These are phyloP conservation scores for Poeciliopsis retropinna DNA, from an alignment of 2,113 vertebrate genomes.

Conservation along the genomic window DNA sequence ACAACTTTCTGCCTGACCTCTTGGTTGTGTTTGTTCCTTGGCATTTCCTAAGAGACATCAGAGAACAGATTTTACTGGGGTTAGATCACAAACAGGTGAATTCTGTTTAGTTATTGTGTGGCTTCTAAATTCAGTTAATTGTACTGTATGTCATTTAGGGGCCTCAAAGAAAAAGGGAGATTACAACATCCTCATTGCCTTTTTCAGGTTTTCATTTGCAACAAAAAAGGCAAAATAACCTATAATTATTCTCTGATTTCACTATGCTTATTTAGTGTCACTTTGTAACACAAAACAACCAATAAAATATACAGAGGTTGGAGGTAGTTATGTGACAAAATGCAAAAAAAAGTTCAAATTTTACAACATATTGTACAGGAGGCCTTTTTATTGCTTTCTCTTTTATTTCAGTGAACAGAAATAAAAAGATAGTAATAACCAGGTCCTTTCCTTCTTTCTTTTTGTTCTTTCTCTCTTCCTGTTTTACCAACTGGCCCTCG, in stretches of 20 bases:
- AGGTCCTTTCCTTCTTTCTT: background rate
- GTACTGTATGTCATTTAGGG: background rate
- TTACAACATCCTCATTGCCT: background rate
- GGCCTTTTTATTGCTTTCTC: too few species aligned
- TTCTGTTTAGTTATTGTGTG: background rate
- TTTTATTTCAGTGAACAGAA: too few species aligned
- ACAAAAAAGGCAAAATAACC: background rate
- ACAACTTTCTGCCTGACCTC: background rate
- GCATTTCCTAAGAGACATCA: background rate
- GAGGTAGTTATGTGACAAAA: too few species aligned
- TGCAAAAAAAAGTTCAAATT: too few species aligned
- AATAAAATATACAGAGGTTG: too few species aligned
- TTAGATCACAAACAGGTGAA: background rate
- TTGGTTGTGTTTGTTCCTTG: background rate
- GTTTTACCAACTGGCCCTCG: slow-evolving; percentile 12
- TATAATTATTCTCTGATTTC: background rate
- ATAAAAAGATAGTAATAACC: too few species aligned
- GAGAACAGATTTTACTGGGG: background rate
- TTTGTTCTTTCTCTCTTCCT: background rate
- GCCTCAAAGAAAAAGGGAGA: background rate
- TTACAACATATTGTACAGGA: too few species aligned
- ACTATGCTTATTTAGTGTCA: background rate
- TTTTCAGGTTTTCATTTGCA: background rate
- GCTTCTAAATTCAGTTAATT: background rate
- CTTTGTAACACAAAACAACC: too few species aligned